phyloP scores from a whole-genome alignment of 2,113 vertebrate species.

The Chloropsis hardwickii region DNA sequence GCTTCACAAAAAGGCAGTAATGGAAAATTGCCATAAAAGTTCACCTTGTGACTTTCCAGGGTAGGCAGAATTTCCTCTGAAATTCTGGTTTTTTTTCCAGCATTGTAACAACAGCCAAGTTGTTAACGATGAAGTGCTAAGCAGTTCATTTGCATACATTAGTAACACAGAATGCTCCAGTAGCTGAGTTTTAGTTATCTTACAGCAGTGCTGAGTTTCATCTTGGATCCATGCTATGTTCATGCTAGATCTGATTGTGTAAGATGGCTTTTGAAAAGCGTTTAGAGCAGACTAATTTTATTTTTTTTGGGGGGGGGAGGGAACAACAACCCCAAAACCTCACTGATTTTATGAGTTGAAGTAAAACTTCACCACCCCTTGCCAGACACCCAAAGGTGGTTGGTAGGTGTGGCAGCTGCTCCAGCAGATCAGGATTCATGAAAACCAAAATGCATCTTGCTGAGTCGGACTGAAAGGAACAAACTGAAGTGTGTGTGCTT shows the following conservation, averaged over 20 bases:
- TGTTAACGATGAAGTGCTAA: neutral
- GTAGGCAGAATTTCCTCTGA: slow-evolving; percentile 4
- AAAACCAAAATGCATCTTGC: neutral
- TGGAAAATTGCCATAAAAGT: neutral
- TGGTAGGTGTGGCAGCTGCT: neutral
- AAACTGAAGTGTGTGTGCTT: neutral
- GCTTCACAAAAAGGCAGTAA: neutral
- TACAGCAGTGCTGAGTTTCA: neutral
- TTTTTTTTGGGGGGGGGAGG: too few species aligned
- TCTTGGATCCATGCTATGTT: neutral
- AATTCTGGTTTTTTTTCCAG: neutral
- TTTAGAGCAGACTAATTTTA: neutral
- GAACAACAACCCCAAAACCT: neutral
- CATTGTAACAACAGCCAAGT: neutral
- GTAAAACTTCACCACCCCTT: neutral
- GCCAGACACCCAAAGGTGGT: neutral
- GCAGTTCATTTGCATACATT: neutral
- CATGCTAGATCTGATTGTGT: neutral
- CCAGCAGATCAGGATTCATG: neutral
- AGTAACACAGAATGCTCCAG: neutral
- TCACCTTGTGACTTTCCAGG: neutral
- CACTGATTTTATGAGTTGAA: neutral
- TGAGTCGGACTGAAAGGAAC: neutral
- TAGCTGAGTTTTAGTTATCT: neutral
- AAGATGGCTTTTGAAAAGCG: neutral